Evolutionary conservation across 2,797 vertebrate genomes (phyloP).

Genomic region (Sebastes vulpes): DNA sequence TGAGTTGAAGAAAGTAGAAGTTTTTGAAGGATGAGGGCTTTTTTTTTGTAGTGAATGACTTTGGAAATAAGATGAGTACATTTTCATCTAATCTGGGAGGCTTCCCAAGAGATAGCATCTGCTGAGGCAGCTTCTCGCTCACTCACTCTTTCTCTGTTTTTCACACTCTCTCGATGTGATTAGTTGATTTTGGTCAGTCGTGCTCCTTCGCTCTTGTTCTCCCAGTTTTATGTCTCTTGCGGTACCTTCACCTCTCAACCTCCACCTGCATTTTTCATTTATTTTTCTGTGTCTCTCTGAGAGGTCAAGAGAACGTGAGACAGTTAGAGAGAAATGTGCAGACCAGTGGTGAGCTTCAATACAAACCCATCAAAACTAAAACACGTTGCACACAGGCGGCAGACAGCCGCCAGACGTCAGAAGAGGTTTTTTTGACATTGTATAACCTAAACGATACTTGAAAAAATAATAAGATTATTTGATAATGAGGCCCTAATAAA

Average conservation of each 20-base stretch:
- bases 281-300: neutral
- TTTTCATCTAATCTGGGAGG: constrained; percentile 24
- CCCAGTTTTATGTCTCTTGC: neutral
- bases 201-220: neutral
- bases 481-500: neutral
- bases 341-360: neutral
- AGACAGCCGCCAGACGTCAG: too few relatives aligned
- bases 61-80: constrained; percentile 24
- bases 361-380: neutral
- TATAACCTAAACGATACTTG: neutral
- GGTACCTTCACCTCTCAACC: neutral
- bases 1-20: neutral
- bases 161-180: neutral
- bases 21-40: neutral
- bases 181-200: neutral
- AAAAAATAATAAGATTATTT: neutral
- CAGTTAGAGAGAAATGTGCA: neutral
- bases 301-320: neutral
- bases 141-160: neutral
- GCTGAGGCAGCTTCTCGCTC: constrained; percentile 28
- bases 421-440: neutral
- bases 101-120: constrained; percentile 32
- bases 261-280: neutral
- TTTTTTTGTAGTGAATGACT: constrained; percentile 4
- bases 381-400: neutral